These are phyloP conservation scores for Limonius californicus DNA, from an alignment of 1,140 invertebrate species.

Conservation along the genomic window DNA sequence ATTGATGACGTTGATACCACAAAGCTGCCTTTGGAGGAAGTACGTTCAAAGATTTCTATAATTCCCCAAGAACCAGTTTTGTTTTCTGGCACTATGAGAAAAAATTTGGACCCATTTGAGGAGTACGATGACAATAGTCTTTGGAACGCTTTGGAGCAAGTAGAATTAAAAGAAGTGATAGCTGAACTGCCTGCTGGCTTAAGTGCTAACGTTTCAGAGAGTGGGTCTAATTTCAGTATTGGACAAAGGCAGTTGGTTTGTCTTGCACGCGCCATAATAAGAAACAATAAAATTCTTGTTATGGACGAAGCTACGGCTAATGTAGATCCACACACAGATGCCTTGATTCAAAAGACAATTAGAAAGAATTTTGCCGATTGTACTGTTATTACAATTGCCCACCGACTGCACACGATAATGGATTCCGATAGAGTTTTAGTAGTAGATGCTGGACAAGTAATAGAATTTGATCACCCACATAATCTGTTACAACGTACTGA, in stretches of 20 bases:
- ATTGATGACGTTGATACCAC: constrained; percentile 59
- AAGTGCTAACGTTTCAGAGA: constrained; percentile 59
- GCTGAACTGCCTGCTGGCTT: constrained; percentile 51
- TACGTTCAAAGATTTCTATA: constrained; percentile 72
- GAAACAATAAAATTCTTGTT: constrained; percentile 56
- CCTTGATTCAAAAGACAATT: constrained; percentile 60
- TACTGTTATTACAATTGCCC: constrained; percentile 69
- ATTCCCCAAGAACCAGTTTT: constrained; percentile 85
- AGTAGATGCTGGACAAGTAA: constrained; percentile 58
- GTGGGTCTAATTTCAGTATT: constrained; percentile 55
- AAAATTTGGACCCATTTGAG: constrained; percentile 85
- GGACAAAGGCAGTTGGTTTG: constrained; percentile 58
- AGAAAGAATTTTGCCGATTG: constrained; percentile 56
- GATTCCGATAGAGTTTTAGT: constrained; percentile 73
- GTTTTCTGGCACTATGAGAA: constrained; percentile 77
- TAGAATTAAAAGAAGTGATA: constrained; percentile 64
- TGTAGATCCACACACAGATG: constrained; percentile 61
- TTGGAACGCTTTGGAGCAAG: constrained; percentile 80
- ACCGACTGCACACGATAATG: constrained; percentile 66
- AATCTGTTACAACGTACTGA: constrained; percentile 51
- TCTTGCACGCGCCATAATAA: constrained; percentile 53
- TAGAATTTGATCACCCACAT: constrained; percentile 61
- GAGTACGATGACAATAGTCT: constrained; percentile 70
- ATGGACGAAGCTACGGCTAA: constrained; percentile 61
- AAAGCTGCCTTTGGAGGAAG: constrained; percentile 62